Percentiles rank a stretch among this genome's conserved stretches.
phyloP scores from a whole-genome alignment of 1,140 invertebrate genomes.

The Anadara kagoshimensis region DNA sequence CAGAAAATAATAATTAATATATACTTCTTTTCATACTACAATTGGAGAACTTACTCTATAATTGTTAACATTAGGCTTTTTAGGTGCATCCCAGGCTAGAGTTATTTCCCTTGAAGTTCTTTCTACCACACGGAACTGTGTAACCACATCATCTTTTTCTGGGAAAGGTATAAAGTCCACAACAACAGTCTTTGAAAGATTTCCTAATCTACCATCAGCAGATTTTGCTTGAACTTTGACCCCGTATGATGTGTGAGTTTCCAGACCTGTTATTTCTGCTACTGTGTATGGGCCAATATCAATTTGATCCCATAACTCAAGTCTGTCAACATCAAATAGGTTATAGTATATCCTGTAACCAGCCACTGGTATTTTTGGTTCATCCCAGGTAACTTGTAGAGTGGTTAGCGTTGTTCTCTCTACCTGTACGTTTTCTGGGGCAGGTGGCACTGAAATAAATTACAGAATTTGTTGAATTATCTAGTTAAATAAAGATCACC shows the following conservation, averaged over 20 bases:
- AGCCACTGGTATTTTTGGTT: slow-evolving; percentile 80
- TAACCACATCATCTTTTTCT: slow-evolving; percentile 52
- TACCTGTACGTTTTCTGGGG: slow-evolving; percentile 90
- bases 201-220: slow-evolving; percentile 65
- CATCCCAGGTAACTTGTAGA: slow-evolving; percentile 97
- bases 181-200: slow-evolving; percentile 61
- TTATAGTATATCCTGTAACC: slow-evolving; percentile 83
- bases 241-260: slow-evolving; percentile 93
- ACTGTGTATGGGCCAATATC: slow-evolving; percentile 68
- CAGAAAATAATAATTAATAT: too few relatives aligned
- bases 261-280: slow-evolving; percentile 88
- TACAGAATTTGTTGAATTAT: background rate
- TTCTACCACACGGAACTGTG: slow-evolving; percentile 61
- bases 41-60: slow-evolving; percentile 80
- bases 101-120: slow-evolving; percentile 74
- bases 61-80: slow-evolving; percentile 89
- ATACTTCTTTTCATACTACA: too few relatives aligned
- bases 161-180: slow-evolving; percentile 53
- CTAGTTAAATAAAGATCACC: too few relatives aligned
- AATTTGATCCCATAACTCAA: slow-evolving; percentile 65
- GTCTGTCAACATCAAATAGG: slow-evolving; percentile 51
- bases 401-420: slow-evolving; percentile 80
- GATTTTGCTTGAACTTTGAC: slow-evolving; percentile 82
- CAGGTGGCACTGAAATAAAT: slow-evolving; percentile 78
- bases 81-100: slow-evolving; percentile 93